Base-by-base conservation (phyloP, 2,113 vertebrate genomes). In the Daboia siamensis region DNA sequence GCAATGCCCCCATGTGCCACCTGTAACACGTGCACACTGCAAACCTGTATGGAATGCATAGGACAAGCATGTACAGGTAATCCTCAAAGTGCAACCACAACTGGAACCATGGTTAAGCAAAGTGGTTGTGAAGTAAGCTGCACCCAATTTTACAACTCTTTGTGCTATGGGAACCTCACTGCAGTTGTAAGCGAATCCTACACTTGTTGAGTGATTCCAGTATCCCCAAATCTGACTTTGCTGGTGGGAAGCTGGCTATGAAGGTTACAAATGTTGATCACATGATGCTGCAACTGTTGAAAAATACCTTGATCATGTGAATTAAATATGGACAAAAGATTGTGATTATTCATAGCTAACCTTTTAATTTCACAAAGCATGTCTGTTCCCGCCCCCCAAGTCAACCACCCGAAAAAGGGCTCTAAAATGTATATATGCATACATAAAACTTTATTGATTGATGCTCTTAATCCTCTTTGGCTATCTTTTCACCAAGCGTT, bases 271-370 rank as follows among this genome's bases (percentile, higher is more conserved):
- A 59, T 10, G 57, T 8, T 61, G 57, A 59, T 59, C 23, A 24
- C 23, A 24, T 59, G 59, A 48, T 48, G 48, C 48, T 48, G 48
- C 48, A 48, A 48, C 7, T 48, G 48, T 48, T 48, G 7, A 48
- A 48, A 48, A 48, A 48, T 48, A 48, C 48, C 48, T 8, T 48
- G 48, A 48, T 98, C 97, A 97, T 98, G 98, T 98, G 97, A 98
- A 98, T 98, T 98, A 97, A 98, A 98, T 97, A 97, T 97, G 97
- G 97, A 97, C 97, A 96, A 97, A 97, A 96, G 95, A 96, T 96
- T 96, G 94, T 95, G 93, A 96, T 97, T 97, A 97, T 97, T 98
- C 97, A 96, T 94, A 95, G 96, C 96, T 96, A 97, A 97, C 97
- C 97, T 98, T 97, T 97, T 97, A 97, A 97, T 97, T 97, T 96